Percentiles rank a stretch among this genome's conserved stretches.
phyloP scores from a whole-genome alignment of 2,113 vertebrate genomes.

The Ctenodactylus gundi region DNA sequence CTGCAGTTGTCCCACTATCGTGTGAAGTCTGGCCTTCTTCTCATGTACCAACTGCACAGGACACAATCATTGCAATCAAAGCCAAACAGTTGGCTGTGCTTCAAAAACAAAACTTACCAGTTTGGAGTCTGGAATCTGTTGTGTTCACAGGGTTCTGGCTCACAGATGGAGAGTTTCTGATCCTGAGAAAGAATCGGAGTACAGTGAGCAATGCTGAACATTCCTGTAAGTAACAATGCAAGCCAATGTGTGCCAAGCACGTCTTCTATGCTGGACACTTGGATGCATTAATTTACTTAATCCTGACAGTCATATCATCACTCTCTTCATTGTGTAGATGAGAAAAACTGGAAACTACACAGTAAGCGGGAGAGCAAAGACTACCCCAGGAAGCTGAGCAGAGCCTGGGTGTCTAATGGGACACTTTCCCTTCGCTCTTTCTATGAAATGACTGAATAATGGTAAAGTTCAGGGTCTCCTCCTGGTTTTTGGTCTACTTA shows the following conservation, averaged over 20 bases:
- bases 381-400: not conserved
- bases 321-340: not conserved
- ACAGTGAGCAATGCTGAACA: not conserved
- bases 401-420: not conserved
- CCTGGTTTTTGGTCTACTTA: not conserved
- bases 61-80: not conserved
- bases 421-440: not conserved
- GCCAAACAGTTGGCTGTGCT: not conserved
- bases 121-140: not conserved
- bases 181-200: not conserved
- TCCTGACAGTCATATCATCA: not conserved
- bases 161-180: not conserved
- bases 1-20: not conserved
- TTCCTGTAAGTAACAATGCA: not conserved
- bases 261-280: not conserved
- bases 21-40: not conserved
- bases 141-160: not conserved
- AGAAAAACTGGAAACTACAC: not conserved
- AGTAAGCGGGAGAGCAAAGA: not conserved
- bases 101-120: not conserved
- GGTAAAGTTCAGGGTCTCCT: not conserved
- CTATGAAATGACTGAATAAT: not conserved
- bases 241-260: not conserved
- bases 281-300: not conserved
- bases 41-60: not conserved